Evolutionary conservation across 2,888 invertebrate genomes (phyloP).

Genomic region (Calliphora vomitoria): DNA sequence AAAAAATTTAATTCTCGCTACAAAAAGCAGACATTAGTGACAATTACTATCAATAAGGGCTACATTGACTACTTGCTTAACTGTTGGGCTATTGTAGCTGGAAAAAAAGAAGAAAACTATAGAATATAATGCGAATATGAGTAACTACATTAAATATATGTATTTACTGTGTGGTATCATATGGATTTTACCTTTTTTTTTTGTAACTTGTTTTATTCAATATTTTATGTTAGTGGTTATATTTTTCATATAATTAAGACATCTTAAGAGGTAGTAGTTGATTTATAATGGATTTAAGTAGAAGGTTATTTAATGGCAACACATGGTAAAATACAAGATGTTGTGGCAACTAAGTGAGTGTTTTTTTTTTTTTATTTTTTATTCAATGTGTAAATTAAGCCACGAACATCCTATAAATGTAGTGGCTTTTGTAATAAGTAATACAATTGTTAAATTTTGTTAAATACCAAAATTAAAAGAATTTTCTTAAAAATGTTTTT

Average conservation of each 20-base stretch:
- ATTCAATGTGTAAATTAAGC: neutral
- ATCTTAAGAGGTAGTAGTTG: slow-evolving; percentile 14
- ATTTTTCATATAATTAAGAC: slow-evolving; percentile 21
- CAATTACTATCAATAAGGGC: too few relatives aligned
- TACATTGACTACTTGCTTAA: too few relatives aligned
- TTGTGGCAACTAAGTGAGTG: neutral
- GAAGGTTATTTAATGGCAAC: slow-evolving; percentile 34
- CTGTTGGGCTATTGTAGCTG: neutral
- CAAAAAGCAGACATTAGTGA: too few relatives aligned
- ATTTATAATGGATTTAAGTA: slow-evolving; percentile 29
- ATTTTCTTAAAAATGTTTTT: too few relatives aligned
- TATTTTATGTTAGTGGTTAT: neutral
- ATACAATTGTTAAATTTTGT: too few relatives aligned
- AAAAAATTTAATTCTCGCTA: too few relatives aligned
- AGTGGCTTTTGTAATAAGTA: too few relatives aligned
- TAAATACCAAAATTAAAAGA: too few relatives aligned
- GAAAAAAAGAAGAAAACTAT: neutral
- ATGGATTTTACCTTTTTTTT: neutral
- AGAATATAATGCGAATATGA: neutral
- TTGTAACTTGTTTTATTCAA: neutral
- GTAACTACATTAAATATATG: neutral
- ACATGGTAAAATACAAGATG: neutral
- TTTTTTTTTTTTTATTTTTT: too few relatives aligned
- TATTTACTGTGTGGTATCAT: slow-evolving; percentile 9
- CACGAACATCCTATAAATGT: neutral